Evolutionary conservation across 2,113 vertebrate species (phyloP).

Genomic region (Hippocampus comes): DNA sequence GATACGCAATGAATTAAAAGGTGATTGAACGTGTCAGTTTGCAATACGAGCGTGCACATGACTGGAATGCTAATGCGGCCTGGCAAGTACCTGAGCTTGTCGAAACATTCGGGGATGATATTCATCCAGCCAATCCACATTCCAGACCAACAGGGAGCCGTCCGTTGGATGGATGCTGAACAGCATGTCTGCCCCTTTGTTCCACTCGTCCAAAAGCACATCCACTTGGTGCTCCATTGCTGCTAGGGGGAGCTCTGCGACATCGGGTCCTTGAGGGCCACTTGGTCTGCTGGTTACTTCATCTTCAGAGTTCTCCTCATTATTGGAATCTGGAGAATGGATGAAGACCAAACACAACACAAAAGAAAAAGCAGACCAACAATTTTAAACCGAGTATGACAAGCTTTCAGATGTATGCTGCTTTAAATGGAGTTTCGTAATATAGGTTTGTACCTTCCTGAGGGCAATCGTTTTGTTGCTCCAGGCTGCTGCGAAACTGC

Average conservation of each 20-base stretch:
- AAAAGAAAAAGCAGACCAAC: not conserved
- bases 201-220: slow-evolving; percentile 90
- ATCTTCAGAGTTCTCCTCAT: slow-evolving; percentile 59
- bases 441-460: slow-evolving; percentile 77
- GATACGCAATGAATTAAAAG: slow-evolving; percentile 2
- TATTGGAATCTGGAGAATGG: slow-evolving; percentile 52
- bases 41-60: not conserved
- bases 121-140: slow-evolving; percentile 96
- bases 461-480: slow-evolving; percentile 78
- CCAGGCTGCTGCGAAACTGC: slow-evolving; percentile 82
- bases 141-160: slow-evolving; percentile 94
- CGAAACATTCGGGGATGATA: slow-evolving; percentile 98
- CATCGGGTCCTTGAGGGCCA: slow-evolving; percentile 39
- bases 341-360: not conserved
- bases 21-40: slow-evolving; percentile 1
- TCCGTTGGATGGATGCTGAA: slow-evolving; percentile 98
- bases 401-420: not conserved
- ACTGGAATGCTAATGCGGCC: not conserved
- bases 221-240: slow-evolving; percentile 90
- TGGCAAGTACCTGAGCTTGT: slow-evolving; percentile 86
- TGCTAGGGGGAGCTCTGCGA: slow-evolving; percentile 71
- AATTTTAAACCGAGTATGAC: not conserved
- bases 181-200: slow-evolving; percentile 92
- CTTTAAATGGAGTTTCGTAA: not conserved
- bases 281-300: slow-evolving; percentile 24